phyloP scores from a whole-genome alignment of 2,113 vertebrate genomes.

The Cyanocitta stelleri region DNA sequence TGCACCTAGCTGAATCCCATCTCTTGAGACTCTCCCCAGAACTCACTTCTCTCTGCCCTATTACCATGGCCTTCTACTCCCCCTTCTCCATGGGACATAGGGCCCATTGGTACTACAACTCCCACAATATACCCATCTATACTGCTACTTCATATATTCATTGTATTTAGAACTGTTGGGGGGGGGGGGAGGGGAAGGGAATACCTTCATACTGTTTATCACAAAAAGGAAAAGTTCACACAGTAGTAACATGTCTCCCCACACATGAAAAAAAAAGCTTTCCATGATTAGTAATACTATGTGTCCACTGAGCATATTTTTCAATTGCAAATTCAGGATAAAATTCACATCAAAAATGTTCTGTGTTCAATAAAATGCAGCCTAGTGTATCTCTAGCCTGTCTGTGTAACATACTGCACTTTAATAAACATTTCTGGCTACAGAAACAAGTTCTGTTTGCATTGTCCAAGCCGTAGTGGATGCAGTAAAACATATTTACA shows the following conservation, averaged over 20 bases:
- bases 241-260: not conserved
- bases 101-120: not conserved
- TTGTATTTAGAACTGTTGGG: not conserved
- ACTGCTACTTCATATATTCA: not conserved
- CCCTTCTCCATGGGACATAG: not conserved
- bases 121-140: accelerated
- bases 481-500: not conserved
- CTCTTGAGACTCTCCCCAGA: not conserved
- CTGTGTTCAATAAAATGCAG: not conserved
- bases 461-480: not conserved
- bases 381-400: not conserved
- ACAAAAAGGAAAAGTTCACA: not conserved
- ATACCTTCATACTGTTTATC: not conserved
- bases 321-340: not conserved
- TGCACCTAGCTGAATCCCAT: not conserved
- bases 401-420: not conserved
- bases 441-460: not conserved
- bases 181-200: accelerated
- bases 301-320: not conserved
- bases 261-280: not conserved
- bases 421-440: not conserved
- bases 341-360: not conserved
- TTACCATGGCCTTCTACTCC: not conserved
- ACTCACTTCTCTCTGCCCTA: not conserved
- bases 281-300: not conserved